Base-by-base conservation (phyloP, 92 coral and sea anemone genomes). In the Porites lobata region DNA sequence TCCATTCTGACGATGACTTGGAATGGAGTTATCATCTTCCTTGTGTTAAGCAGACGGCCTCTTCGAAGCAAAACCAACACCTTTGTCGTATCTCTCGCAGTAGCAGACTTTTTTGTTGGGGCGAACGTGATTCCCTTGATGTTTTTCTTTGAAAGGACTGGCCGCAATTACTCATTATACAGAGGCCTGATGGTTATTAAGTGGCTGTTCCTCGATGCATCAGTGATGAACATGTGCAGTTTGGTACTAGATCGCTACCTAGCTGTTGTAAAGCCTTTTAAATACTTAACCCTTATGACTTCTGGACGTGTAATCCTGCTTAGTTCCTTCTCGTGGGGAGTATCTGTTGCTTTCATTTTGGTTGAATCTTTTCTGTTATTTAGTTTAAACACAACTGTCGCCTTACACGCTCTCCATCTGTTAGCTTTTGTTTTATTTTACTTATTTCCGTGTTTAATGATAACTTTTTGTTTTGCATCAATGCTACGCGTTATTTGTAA, bases 381-480 rank as follows among this genome's bases (percentile, higher is more conserved):
- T 20, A 57, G 65, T 57, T 14, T 56, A 3, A 14, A 56, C 20
- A 13, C 0, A 57, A 19, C 50, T 3, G 9, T 21, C 12, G 12
- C 22, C 32, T 7, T 4, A 9, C 7, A 11, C 7, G 24, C 56
- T 57, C 0, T 76, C 56, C 0, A 6, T 53, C 1, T 76, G 80
- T 50, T 10, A 53, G 50, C 18, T 20, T 57, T 20, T 57, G 50
- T 20, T 22, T 21, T 53, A 1, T 76, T 76, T 21, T 11, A 76
- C 4, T 24, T 76, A n/a, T 8, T 76, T 14, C 80, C 80, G 13
- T 76, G 65, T 76, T 6, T 76, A 14, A 22, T 76, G 80, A 21
- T 76, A 53, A 57, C 52, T 2, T 76, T 53, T 50, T 76, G 80
- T 26, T 76, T 76, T 22, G 80, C 43, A 9, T 56, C 50, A 32